These are phyloP conservation scores for Ginglymostoma cirratum DNA, from an alignment of 2,113 vertebrate species.

Conservation along the genomic window DNA sequence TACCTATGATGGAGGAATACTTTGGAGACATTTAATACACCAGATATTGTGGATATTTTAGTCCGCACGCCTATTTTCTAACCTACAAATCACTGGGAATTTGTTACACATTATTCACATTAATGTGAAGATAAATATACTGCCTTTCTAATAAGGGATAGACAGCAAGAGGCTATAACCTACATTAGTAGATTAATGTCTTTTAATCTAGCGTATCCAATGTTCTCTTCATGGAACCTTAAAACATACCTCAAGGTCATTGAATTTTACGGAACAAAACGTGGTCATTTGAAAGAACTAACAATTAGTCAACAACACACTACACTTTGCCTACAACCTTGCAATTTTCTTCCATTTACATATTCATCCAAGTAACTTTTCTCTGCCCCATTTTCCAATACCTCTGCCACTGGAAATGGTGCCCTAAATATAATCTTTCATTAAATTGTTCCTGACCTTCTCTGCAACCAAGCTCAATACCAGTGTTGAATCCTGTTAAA, in stretches of 20 bases:
- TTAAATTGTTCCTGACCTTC: not conserved
- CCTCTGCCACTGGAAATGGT: not conserved
- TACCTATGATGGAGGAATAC: not conserved
- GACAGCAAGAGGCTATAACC: not conserved
- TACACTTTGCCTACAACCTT: not conserved
- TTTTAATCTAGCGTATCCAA: not conserved
- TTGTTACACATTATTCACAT: not conserved
- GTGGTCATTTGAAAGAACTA: not conserved
- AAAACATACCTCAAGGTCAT: not conserved
- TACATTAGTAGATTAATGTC: no score
- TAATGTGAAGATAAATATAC: not conserved
- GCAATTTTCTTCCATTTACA: not conserved
- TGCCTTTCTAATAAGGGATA: not conserved
- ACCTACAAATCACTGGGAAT: not conserved
- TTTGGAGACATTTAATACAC: not conserved
- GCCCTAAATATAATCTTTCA: not conserved
- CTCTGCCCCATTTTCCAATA: not conserved
- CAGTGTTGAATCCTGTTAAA: not conserved
- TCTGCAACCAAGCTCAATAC: not conserved
- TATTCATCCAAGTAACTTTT: not conserved
- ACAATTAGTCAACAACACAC: not conserved
- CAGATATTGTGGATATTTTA: not conserved
- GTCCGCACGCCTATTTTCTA: not conserved
- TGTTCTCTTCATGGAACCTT: not conserved
- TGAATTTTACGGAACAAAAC: not conserved